Percentiles rank a stretch among this genome's conserved stretches.
Conservation (phyloP, 2,113 vertebrate species). For the Fregata magnificens region DNA sequence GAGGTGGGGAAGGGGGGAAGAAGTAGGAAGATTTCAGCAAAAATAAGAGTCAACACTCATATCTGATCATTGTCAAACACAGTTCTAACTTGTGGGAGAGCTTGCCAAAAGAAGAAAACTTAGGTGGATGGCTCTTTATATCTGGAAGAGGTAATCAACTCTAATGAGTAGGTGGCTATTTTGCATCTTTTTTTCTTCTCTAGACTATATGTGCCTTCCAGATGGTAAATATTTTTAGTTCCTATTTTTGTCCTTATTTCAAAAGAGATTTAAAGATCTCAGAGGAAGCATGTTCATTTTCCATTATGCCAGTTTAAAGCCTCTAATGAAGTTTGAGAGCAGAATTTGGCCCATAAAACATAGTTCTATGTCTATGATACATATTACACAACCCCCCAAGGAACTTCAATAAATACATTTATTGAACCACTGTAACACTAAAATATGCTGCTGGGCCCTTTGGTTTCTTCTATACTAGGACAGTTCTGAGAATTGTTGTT, state of each 20-base stretch:
- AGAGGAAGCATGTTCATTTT: constrained; percentile 22
- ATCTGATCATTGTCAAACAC: not conserved
- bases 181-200: not conserved
- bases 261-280: constrained; percentile 8
- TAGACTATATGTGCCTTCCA: not conserved
- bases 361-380: constrained; percentile 2
- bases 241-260: constrained; percentile 26
- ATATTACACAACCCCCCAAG: not conserved
- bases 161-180: not conserved
- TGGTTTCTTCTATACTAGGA: not conserved
- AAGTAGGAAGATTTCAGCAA: not conserved
- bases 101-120: not conserved
- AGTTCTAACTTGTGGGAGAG: not conserved
- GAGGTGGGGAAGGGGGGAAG: not conserved
- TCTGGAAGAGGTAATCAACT: not conserved
- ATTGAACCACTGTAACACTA: constrained; percentile 35
- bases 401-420: constrained; percentile 49
- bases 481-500: constrained; percentile 52
- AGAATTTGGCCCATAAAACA: constrained; percentile 33
- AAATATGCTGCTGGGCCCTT: constrained; percentile 12
- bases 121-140: not conserved
- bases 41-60: not conserved
- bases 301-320: constrained; percentile 1
- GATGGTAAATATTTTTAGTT: constrained; percentile 46
- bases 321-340: constrained; percentile 24